Conservation (phyloP, 2,797 vertebrate species). For the Phataginus tetradactyla region DNA sequence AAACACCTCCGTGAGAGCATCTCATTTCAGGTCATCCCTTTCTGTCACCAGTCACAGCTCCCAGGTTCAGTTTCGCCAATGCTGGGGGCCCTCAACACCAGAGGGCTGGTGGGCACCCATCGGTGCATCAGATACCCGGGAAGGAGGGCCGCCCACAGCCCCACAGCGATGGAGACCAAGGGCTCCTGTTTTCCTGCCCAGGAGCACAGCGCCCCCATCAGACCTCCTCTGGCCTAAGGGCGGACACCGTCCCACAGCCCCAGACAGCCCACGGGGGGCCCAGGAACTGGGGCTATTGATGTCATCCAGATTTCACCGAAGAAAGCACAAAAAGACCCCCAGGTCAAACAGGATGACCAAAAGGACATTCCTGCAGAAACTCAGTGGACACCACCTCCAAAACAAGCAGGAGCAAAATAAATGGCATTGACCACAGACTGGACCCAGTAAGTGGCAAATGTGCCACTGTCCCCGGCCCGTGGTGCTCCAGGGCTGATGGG, state of each 20-base stretch:
- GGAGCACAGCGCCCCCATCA: fast-evolving
- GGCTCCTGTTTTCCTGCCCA: neutral
- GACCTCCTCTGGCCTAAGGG: fast-evolving
- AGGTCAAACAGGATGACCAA: neutral
- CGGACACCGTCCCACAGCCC: fast-evolving
- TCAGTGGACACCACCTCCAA: neutral
- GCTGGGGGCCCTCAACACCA: neutral
- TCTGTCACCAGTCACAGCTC: neutral
- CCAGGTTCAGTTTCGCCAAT: neutral
- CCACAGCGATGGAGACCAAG: neutral
- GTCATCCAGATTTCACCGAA: neutral
- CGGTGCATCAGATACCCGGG: fast-evolving
- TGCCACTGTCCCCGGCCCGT: fast-evolving
- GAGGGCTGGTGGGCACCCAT: neutral
- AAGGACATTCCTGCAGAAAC: neutral
- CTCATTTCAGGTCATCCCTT: neutral
- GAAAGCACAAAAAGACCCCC: neutral
- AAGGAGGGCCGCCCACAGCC: neutral
- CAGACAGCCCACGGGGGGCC: neutral
- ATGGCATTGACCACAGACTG: fast-evolving
- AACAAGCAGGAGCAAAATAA: neutral
- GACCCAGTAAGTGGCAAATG: fast-evolving
- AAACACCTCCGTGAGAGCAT: neutral
- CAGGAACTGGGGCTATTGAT: fast-evolving
- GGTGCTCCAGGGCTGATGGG: too few relatives aligned